These are phyloP conservation scores for Thunnus albacares DNA, from an alignment of 2,797 vertebrate genomes.

Conservation along the genomic window DNA sequence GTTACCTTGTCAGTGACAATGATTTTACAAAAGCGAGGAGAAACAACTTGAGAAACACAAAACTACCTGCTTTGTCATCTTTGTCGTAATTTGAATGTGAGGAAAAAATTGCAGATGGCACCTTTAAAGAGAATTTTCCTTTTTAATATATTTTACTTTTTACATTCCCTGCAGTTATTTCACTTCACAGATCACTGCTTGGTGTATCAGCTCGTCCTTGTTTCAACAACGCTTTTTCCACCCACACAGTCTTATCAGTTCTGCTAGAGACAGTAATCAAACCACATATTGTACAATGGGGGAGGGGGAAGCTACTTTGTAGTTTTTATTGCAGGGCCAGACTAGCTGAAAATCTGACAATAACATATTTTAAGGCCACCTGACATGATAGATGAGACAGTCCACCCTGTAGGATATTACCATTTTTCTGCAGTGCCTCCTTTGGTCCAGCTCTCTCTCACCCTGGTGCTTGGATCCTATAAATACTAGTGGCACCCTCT, in stretches of 20 bases:
- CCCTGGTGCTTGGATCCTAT: constrained; percentile 62
- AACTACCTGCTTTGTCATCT: not conserved
- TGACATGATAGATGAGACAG: constrained; percentile 75
- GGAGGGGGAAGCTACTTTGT: not conserved
- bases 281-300: constrained; percentile 24
- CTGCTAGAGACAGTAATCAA: constrained; percentile 42
- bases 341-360: constrained; percentile 56
- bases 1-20: not conserved
- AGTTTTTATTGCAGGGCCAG: constrained; percentile 40
- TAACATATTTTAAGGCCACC: constrained; percentile 66
- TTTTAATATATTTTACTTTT: constrained; percentile 11
- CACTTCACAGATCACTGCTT: constrained; percentile 18
- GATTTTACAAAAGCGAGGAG: not conserved
- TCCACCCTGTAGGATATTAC: constrained; percentile 71
- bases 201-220: constrained; percentile 22
- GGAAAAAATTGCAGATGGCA: not conserved
- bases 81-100: not conserved
- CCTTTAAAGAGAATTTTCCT: constrained; percentile 6
- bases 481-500: constrained; percentile 75
- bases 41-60: not conserved
- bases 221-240: constrained; percentile 22
- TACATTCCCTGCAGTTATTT: constrained; percentile 17
- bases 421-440: constrained; percentile 65
- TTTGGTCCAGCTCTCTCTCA: constrained; percentile 55
- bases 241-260: constrained; percentile 37